Conservation (phyloP, 2,888 invertebrate species). For the Sipha maydis region DNA sequence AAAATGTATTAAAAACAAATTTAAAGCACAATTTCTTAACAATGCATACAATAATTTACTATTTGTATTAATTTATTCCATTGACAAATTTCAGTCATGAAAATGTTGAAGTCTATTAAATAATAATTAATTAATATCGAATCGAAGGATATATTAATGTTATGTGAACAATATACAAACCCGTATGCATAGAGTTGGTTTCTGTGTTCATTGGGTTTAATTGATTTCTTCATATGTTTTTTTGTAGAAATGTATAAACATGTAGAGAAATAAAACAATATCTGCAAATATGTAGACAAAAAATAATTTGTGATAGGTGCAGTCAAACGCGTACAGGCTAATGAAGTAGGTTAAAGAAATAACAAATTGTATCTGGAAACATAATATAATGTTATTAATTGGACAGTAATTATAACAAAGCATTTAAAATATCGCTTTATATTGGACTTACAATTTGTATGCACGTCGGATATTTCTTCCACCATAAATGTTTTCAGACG, state of each 20-base stretch:
- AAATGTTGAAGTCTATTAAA: too few relatives aligned
- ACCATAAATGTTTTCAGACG: slow-evolving; percentile 70
- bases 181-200: not conserved
- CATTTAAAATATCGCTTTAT: not conserved
- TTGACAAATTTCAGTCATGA: too few relatives aligned
- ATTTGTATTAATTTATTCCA: too few relatives aligned
- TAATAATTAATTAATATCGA: too few relatives aligned
- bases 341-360: slow-evolving; percentile 75
- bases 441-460: slow-evolving; percentile 67
- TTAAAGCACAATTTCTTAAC: too few relatives aligned
- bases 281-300: slow-evolving; percentile 73
- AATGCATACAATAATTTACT: too few relatives aligned
- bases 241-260: slow-evolving; percentile 73
- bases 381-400: not conserved
- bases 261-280: slow-evolving; percentile 71
- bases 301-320: slow-evolving; percentile 71
- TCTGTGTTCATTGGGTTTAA: slow-evolving; percentile 13
- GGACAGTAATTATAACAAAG: too few relatives aligned
- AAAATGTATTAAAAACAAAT: too few relatives aligned
- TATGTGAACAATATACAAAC: too few relatives aligned
- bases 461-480: slow-evolving; percentile 71
- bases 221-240: slow-evolving; percentile 69
- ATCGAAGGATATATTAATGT: too few relatives aligned
- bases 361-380: slow-evolving; percentile 74
- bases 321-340: slow-evolving; percentile 71